phyloP scores from a whole-genome alignment of 2,888 invertebrate species.

The Epinotia brunnichana region DNA sequence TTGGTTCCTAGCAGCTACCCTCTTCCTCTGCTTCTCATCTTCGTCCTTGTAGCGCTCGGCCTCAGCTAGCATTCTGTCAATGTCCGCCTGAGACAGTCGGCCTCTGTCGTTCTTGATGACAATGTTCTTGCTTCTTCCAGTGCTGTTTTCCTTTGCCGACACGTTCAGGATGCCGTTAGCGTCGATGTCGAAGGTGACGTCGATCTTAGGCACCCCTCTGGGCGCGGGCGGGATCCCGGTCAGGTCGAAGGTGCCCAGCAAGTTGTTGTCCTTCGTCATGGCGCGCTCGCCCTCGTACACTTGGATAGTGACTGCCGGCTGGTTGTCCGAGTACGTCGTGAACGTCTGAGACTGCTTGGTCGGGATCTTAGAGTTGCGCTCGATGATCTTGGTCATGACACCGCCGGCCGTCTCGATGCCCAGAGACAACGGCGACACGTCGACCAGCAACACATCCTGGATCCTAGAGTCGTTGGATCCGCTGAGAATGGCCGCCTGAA shows the following conservation, averaged over 20 bases:
- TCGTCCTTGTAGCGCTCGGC: conserved; percentile 87
- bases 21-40: conserved; percentile 85
- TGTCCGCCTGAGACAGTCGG: conserved; percentile 88
- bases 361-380: conserved; percentile 86
- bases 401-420: conserved; percentile 89
- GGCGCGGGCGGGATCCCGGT: conserved; percentile 85
- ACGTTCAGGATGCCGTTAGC: conserved; percentile 90
- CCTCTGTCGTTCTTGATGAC: conserved; percentile 90
- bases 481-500: conserved; percentile 86
- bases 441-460: conserved; percentile 83
- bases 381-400: conserved; percentile 87
- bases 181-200: conserved; percentile 87
- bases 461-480: conserved; percentile 87
- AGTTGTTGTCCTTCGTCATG: conserved; percentile 88
- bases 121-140: conserved; percentile 86
- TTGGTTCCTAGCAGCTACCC: conserved; percentile 85
- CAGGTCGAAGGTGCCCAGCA: conserved; percentile 82
- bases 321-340: conserved; percentile 89
- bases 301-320: conserved; percentile 86
- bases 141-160: conserved; percentile 85
- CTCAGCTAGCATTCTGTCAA: conserved; percentile 87
- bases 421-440: conserved; percentile 83
- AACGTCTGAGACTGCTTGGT: conserved; percentile 86
- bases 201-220: conserved; percentile 84
- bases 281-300: conserved; percentile 88